Percentiles rank a stretch among this genome's conserved stretches.
phyloP scores from a whole-genome alignment of 2,797 vertebrate species.

The Nyctalus aviator region DNA sequence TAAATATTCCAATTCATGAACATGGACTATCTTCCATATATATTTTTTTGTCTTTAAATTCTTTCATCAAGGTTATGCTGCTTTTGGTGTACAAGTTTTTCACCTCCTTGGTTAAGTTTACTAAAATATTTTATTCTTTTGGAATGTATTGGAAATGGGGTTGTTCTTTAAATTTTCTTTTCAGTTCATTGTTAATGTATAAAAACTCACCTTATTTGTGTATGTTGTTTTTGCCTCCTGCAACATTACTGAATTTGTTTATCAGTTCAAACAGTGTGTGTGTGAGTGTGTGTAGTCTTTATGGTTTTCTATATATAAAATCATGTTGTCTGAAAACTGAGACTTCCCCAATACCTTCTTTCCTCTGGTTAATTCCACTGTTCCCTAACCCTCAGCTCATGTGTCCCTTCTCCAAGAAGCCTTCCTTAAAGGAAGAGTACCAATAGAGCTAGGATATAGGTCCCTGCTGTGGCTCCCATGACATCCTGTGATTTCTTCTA shows the following conservation, averaged over 20 bases:
- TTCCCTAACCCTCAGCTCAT: not conserved
- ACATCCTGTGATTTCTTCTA: not conserved
- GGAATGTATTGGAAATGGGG: not conserved
- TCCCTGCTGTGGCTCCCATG: not conserved
- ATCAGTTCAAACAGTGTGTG: not conserved
- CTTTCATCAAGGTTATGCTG: not conserved
- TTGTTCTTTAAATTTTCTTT: not conserved
- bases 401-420: not conserved
- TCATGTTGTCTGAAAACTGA: not conserved
- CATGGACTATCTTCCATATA: not conserved
- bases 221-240: not conserved
- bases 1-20: not conserved
- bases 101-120: not conserved
- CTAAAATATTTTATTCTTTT: not conserved
- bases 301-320: not conserved
- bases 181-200: not conserved
- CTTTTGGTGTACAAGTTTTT: not conserved
- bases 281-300: not conserved
- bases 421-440: not conserved
- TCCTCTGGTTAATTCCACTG: not conserved
- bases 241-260: not conserved
- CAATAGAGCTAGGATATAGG: no score
- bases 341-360: not conserved
- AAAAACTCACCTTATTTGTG: not conserved
- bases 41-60: not conserved